Evolutionary conservation across 1,140 invertebrate genomes (phyloP), one percentile per base, ranked within the genome.

Genomic region (Platyura marginata): DNA sequence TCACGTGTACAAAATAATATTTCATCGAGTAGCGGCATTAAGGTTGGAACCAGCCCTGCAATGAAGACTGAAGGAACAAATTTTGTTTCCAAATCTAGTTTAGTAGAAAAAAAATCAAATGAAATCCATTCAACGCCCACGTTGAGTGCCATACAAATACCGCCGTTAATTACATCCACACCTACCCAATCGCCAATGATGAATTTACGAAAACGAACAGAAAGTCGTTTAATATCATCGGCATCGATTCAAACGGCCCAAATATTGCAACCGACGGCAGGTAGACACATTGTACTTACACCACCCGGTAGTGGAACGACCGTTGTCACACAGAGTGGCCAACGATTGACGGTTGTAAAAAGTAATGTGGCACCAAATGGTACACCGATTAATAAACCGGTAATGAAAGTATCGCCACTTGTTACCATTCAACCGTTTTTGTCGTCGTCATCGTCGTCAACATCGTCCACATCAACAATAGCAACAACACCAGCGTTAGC

Each of bases 221-320:
- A 21, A 20, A 4, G n/a, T 6, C 3, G 21, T 41, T 13, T 1
- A 3, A 21, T 20, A 39, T 13, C 40, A 21, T 3, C 15, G 8
- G 40, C 22, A 22, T 9, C 29, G 10, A 34, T 22, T 3, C 25
- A 21, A 21, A 21, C 72, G 48, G 71, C 70, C 44, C 77, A 80
- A 48, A 58, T 81, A 23, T 74, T 81, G 15, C 77, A 81, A 54
- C 79, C 77, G 8, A 68, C 77, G 23, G 69, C 71, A 16, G 79
- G 79, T 22, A 74, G 75, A 53, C 72, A 74, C 57, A 65, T 79
- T 37, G 65, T 81, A 22, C 55, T 78, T 6, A 74, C 73, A 42
- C 47, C 44, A 41, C 44, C 55, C 1, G 15, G n/a, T 3, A 20
- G n/a, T 48, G 54, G 1, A 54, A 38, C 36, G 11, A 57, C 63